These are phyloP conservation scores for Hydractinia symbiolongicarpus DNA, from an alignment of 30 jellyfish, hydroid and myxozoan genomes.

Conservation along the genomic window DNA sequence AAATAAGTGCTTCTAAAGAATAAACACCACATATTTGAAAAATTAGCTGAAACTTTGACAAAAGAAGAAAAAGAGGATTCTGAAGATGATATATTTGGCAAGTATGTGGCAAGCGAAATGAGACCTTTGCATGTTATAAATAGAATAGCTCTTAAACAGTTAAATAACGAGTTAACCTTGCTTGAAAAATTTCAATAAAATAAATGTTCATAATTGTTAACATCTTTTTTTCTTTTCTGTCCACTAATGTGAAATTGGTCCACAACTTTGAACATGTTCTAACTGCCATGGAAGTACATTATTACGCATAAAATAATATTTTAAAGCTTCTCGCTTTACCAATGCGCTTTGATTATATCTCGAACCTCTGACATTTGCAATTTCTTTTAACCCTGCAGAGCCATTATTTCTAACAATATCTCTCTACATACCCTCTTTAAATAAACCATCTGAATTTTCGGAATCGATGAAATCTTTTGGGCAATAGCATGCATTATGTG, in stretches of 20 bases:
- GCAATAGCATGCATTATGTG: constrained; percentile 9
- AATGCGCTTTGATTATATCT: background rate
- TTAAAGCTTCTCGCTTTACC: constrained; percentile 6
- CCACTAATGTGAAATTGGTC: background rate
- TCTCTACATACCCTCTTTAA: background rate
- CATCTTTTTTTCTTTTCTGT: too few species aligned
- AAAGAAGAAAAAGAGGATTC: constrained; percentile 1
- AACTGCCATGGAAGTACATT: constrained; percentile 8
- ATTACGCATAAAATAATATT: background rate
- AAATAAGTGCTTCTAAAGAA: constrained; percentile 1
- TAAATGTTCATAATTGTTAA: too few species aligned
- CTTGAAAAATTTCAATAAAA: background rate
- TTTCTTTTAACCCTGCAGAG: too few species aligned
- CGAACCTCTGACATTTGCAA: too few species aligned
- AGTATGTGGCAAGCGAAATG: constrained; percentile 2
- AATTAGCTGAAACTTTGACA: background rate
- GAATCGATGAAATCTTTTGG: constrained; percentile 2
- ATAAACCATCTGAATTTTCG: constrained; percentile 2
- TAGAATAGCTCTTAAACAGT: background rate
- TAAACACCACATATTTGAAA: too few species aligned
- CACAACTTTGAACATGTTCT: constrained; percentile 10
- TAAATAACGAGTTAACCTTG: constrained; percentile 3
- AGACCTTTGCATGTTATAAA: background rate
- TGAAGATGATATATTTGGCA: background rate
- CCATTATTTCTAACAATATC: too few species aligned